Base-by-base conservation (phyloP, 2,113 vertebrate species). In the Amblyopsis rosae region DNA sequence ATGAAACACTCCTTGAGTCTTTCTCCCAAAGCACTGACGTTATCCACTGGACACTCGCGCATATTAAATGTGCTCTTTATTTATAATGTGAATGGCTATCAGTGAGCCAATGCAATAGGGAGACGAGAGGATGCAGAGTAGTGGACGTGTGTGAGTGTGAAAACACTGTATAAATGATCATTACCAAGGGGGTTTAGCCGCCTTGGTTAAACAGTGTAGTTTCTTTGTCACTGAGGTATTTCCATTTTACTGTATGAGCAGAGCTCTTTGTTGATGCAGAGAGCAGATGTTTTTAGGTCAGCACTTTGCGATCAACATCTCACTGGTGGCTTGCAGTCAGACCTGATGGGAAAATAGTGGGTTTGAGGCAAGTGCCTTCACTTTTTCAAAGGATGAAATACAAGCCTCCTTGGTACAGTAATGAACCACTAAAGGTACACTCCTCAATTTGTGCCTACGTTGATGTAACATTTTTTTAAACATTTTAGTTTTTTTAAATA, bases 1-100 rank as follows among this genome's bases (percentile, higher is more conserved):
- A 92, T 93, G 89, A 91, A 92, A 92, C 89, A 90, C 91, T 90
- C 88, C 75, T 84, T 74, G 83, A 86, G 86, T 67, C 84, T 61
- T 79, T 80, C 84, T 90, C 85, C 85, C 86, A 88, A 79, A 86
- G 87, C 87, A 68, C 87, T 91, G 90, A 92, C 88, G 84, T 90
- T 82, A 91, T 90, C 76, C 85, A 74, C 86, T 82, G 84, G 83
- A 90, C 91, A 87, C 85, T 82, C 64, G 59, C 82, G 67, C 78
- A 60, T 83, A 80, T 88, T 86, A 82, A 87, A 85, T 87, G 79
- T 51, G 68, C 83, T 89, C 81, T 74, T 80, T 89, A 88, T 91
- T 90, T 87, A 86, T 87, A 89, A 86, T 70, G 82, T 83, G 84
- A 85, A 85, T 70, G 83, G 73, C 79, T 62, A 79, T 81, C 85